Base-by-base conservation (phyloP, 2,888 invertebrate genomes). In the Chymomyza caudatula region DNA sequence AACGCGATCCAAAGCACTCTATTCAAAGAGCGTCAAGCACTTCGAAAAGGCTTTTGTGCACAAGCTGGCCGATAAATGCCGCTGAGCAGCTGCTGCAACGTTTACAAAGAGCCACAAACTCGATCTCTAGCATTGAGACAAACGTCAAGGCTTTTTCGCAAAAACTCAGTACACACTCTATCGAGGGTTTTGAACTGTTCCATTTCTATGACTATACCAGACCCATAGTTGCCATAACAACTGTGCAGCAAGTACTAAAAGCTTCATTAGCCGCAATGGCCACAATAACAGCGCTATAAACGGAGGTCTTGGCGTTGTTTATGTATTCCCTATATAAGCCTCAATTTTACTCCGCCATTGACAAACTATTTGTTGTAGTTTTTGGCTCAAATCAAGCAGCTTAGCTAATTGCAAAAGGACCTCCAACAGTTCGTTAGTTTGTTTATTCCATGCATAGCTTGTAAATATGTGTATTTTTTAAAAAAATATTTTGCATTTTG, bases 241-340 rank as follows among this genome's bases (percentile, higher is more conserved):
- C 67, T 63, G 66, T 77, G 62, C 80, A 71, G 65, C 69, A 77
- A 67, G 70, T 60, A 51, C 76, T 78, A 78, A 76, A 76, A 76
- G 76, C 78, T 80, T 80, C 76, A 78, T 78, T 78, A 80, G 76
- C 70, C 76, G 56, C 67, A 71, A 60, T 13, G 53, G 60, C 60
- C 44, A 8, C 54, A 52, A 63, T 49, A 37, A 23, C 19, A 44
- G 53, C 49, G 47, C 8, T 52, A 63, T 63, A 56, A 58, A 37
- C 25, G 51, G 51, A 25, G 29, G 2, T 0, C 2, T 37, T 37
- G 29, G 11, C 29, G 2, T 3, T 8, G 29, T 8, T 37, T 37
- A 37, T 8, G 11, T 37, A 11, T 37, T 37, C 2, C 11, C 0
- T 37, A 11, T 2, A 37, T 37, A 37, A 37, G 29, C 29, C 2